phyloP scores from a whole-genome alignment of 2,888 invertebrate species.

The Trachelus troglodyta region DNA sequence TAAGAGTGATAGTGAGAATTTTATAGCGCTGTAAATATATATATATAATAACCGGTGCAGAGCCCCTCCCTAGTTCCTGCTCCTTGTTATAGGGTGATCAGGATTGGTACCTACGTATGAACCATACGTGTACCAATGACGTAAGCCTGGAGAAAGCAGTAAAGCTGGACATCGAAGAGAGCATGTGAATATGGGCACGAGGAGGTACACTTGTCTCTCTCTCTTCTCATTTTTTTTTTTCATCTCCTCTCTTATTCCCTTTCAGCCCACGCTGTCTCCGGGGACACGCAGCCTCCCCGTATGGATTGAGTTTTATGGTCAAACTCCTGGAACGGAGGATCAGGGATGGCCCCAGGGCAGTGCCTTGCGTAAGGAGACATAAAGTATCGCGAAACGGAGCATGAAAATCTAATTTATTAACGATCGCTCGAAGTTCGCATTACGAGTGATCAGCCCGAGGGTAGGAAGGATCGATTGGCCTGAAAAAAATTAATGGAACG shows the following conservation, averaged over 20 bases:
- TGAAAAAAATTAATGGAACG: not conserved
- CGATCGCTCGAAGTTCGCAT: not conserved
- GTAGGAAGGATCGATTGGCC: not conserved
- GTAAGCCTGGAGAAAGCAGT: constrained; percentile 3
- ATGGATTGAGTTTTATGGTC: not conserved
- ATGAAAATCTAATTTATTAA: constrained; percentile 8
- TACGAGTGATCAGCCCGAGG: not conserved
- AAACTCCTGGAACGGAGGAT: constrained; percentile 5
- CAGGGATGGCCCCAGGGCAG: not conserved
- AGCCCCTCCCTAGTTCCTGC: not conserved
- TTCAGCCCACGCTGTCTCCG: not conserved
- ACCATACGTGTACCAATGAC: not conserved
- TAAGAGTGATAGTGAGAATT: not conserved
- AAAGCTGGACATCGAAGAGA: not conserved
- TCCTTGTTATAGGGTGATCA: not conserved
- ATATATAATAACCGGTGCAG: not conserved
- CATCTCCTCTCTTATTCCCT: constrained; percentile 10
- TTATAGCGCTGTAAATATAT: not conserved
- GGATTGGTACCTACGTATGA: not conserved
- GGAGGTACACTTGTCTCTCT: not conserved
- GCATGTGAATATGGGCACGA: not conserved
- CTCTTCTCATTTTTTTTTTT: not conserved
- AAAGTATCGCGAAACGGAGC: not conserved
- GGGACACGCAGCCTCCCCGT: not conserved
- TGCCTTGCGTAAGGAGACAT: not conserved